Conservation (phyloP, 2,797 vertebrate species). For the Glyptemys insculpta region DNA sequence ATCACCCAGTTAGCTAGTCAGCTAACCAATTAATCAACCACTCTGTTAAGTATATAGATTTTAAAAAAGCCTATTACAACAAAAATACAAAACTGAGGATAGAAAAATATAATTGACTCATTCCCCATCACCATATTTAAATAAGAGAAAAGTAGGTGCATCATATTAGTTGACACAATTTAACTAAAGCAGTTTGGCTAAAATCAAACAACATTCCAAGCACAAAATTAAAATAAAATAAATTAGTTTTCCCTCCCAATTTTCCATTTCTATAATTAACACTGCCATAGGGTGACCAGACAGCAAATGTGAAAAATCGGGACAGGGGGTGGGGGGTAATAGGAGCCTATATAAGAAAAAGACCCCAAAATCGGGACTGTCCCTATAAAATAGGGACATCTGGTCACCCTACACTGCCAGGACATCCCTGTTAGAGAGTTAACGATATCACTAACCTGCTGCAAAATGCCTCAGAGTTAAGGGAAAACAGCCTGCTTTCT, state of each 20-base stretch:
- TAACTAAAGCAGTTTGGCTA: not conserved
- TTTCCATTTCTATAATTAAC: not conserved
- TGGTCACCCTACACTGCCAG: not conserved
- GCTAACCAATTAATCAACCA: not conserved
- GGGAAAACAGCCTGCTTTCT: not conserved
- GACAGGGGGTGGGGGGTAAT: too few relatives aligned
- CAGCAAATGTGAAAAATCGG: too few relatives aligned
- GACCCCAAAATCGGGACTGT: too few relatives aligned
- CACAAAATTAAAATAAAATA: not conserved
- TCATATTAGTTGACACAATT: not conserved
- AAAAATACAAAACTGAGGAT: not conserved
- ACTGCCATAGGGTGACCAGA: too few relatives aligned
- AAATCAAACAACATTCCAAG: not conserved
- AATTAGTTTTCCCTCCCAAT: not conserved
- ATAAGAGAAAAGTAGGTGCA: not conserved
- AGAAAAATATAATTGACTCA: not conserved
- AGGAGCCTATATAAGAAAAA: too few relatives aligned
- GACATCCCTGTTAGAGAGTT: not conserved
- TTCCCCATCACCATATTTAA: not conserved
- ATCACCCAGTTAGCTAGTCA: not conserved
- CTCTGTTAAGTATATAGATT: not conserved
- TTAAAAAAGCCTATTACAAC: not conserved
- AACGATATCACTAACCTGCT: not conserved
- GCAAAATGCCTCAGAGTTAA: not conserved
- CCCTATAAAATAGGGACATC: too few relatives aligned